Evolutionary conservation across 2,797 vertebrate species (phyloP).

Genomic region (Crypturellus tataupa): DNA sequence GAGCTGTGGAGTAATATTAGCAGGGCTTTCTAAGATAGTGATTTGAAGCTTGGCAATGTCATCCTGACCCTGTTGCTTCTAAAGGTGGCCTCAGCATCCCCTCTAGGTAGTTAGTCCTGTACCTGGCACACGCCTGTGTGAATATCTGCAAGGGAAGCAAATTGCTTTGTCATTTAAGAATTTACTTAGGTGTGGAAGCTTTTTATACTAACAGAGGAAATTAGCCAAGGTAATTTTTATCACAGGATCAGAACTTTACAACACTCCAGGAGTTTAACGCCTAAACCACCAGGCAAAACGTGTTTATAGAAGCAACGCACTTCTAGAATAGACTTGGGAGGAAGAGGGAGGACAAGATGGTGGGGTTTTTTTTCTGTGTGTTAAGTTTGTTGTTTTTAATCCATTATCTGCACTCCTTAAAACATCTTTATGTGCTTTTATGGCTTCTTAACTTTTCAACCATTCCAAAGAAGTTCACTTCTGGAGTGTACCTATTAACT

Average conservation of each 20-base stretch:
- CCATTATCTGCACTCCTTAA: conserved; percentile 34
- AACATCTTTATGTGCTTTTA: conserved; percentile 51
- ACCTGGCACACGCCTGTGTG: neutral
- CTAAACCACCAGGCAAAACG: neutral
- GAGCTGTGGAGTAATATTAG: neutral
- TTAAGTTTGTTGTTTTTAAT: neutral
- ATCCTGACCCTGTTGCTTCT: neutral
- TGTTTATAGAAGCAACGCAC: neutral
- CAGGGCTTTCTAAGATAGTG: neutral
- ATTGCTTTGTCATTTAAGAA: neutral
- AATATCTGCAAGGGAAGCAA: neutral
- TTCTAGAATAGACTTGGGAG: neutral
- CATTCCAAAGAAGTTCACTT: conserved; percentile 61
- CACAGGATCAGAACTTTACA: neutral
- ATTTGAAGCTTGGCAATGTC: neutral
- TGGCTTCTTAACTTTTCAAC: conserved; percentile 51
- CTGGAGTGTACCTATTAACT: conserved; percentile 30
- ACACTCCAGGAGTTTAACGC: neutral
- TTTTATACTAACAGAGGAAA: neutral
- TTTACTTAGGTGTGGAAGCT: neutral
- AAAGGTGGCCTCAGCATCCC: neutral
- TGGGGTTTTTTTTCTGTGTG: too few relatives aligned
- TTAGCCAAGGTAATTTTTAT: neutral
- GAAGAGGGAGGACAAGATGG: neutral
- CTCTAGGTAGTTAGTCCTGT: neutral